Evolutionary conservation across 2,113 vertebrate genomes (phyloP).

Genomic region (Megalops atlanticus): DNA sequence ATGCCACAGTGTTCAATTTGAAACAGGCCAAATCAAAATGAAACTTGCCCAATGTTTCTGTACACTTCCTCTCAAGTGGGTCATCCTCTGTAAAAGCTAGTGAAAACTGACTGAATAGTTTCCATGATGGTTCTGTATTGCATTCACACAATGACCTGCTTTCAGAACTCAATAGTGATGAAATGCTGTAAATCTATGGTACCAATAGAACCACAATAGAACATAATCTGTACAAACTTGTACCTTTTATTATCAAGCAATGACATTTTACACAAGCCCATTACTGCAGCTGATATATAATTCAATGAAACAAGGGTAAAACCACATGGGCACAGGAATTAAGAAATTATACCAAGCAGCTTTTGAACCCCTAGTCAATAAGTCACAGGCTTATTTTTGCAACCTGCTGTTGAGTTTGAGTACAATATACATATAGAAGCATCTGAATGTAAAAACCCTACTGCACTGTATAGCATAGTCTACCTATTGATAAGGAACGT

Average conservation of each 20-base stretch:
- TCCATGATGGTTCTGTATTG: background rate
- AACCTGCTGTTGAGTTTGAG: background rate
- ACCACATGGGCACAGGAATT: background rate
- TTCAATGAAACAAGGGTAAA: background rate
- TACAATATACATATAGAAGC: background rate
- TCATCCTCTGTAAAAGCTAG: background rate
- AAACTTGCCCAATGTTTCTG: background rate
- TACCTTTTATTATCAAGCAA: background rate
- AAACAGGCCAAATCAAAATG: background rate
- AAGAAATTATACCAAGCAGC: background rate
- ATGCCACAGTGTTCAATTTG: background rate
- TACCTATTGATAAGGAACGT: background rate
- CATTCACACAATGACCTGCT: background rate
- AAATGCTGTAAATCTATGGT: background rate
- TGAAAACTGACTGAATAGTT: background rate
- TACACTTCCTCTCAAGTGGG: background rate
- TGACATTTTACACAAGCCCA: background rate
- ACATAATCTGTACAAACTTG: background rate
- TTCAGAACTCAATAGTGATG: background rate
- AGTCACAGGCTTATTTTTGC: background rate
- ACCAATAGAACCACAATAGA: background rate
- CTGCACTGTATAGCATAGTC: background rate
- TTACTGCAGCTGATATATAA: background rate
- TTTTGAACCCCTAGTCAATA: background rate
- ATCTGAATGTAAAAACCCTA: background rate